Conservation (phyloP, 92 coral and sea anemone species). For the Paragorgia papillata region DNA sequence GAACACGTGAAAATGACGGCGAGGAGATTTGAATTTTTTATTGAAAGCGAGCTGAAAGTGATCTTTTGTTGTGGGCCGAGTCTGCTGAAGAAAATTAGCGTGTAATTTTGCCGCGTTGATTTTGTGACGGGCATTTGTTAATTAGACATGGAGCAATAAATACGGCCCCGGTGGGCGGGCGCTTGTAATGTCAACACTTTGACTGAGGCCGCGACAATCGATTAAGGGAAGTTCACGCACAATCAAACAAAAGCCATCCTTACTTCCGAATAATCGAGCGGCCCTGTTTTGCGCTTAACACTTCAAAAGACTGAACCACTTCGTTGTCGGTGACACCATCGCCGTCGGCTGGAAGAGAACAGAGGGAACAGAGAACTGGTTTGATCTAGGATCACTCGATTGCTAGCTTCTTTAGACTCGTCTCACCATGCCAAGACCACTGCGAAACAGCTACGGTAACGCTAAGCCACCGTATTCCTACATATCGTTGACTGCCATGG, state of each 20-base stretch:
- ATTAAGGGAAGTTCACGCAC: constrained; percentile 53
- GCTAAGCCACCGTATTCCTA: constrained; percentile 38
- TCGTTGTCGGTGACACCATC: not conserved
- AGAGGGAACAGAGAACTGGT: not conserved
- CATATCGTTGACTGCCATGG: constrained; percentile 43
- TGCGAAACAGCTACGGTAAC: constrained; percentile 97
- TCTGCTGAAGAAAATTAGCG: constrained; percentile 99
- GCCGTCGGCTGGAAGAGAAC: constrained; percentile 18
- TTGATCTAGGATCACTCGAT: not conserved
- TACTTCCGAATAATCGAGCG: constrained; percentile 47
- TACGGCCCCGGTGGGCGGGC: constrained; percentile 94
- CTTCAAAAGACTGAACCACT: constrained; percentile 25
- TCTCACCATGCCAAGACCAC: constrained; percentile 88
- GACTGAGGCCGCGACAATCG: constrained; percentile 67
- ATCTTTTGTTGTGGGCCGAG: constrained; percentile 99
- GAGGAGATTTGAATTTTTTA: not conserved
- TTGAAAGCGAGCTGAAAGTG: not conserved
- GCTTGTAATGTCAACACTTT: constrained; percentile 89
- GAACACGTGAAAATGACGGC: not conserved
- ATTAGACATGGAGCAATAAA: constrained; percentile 99
- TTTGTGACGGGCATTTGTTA: constrained; percentile 97
- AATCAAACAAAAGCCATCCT: constrained; percentile 35
- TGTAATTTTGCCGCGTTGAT: constrained; percentile 84
- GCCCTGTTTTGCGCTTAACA: constrained; percentile 16
- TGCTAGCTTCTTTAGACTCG: too few species aligned